Conservation (phyloP, 2,113 vertebrate species). For the Asarcornis scutulata region DNA sequence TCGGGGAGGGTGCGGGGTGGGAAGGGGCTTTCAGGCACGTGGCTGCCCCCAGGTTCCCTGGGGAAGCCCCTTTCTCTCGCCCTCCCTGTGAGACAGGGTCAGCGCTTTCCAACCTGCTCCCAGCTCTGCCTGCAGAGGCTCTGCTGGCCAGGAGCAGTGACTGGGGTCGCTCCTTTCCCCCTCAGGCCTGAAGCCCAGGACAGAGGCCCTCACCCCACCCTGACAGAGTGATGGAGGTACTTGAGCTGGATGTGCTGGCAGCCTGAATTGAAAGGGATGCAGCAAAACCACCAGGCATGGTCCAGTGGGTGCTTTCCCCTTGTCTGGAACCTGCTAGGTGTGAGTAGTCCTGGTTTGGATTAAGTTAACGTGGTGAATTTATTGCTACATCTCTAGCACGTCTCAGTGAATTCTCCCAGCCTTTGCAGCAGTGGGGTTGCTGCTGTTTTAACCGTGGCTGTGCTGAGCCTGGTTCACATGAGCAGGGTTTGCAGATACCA, state of each 20-base stretch:
- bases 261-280: not conserved
- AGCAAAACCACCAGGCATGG: not conserved
- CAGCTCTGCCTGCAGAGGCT: not conserved
- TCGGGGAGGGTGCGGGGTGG: not conserved
- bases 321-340: not conserved
- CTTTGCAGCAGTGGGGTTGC: not conserved
- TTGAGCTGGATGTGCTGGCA: not conserved
- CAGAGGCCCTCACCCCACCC: not conserved
- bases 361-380: not conserved
- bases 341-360: not conserved
- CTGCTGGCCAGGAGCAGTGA: not conserved
- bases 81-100: not conserved
- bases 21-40: rapidly evolving
- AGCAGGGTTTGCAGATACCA: not conserved
- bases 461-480: not conserved
- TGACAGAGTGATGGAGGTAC: rapidly evolving
- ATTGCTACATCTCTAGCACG: rapidly evolving
- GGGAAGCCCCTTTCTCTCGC: not conserved
- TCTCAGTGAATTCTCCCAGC: not conserved
- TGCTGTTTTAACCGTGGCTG: not conserved
- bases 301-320: not conserved
- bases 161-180: not conserved
- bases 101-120: not conserved
- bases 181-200: not conserved
- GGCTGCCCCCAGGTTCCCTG: rapidly evolving